Conservation (phyloP, 2,888 invertebrate species). For the Thera obeliscata region DNA sequence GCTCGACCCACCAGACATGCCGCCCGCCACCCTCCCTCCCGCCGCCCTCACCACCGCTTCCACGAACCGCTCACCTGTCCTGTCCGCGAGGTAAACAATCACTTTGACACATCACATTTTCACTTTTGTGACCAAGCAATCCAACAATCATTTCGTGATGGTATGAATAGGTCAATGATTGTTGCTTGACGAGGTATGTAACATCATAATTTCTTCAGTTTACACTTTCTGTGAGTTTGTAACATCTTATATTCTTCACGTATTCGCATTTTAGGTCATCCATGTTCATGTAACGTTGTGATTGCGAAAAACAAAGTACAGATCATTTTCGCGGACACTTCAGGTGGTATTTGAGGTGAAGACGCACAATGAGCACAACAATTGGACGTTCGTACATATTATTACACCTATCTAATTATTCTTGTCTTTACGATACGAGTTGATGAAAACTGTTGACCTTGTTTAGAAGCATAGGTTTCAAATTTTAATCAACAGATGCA, state of each 20-base stretch:
- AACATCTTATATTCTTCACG: conserved; percentile 83
- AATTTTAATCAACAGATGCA: conserved; percentile 85
- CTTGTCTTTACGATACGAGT: conserved; percentile 75
- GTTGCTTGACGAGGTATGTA: conserved; percentile 65
- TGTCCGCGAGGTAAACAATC: conserved; percentile 84
- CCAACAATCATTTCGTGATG: conserved; percentile 68
- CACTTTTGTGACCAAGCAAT: conserved; percentile 79
- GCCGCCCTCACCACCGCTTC: conserved; percentile 80
- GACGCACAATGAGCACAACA: conserved; percentile 63
- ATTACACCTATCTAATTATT: conserved; percentile 76
- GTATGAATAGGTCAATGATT: conserved; percentile 69
- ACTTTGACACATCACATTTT: conserved; percentile 85
- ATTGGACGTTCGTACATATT: conserved; percentile 68
- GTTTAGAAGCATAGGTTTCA: conserved; percentile 85
- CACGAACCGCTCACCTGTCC: conserved; percentile 82
- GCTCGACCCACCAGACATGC: conserved; percentile 81
- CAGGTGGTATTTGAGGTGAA: conserved; percentile 68
- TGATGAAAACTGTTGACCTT: conserved; percentile 85
- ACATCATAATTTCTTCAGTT: conserved; percentile 76
- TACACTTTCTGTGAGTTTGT: conserved; percentile 76
- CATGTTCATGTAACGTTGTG: conserved; percentile 85
- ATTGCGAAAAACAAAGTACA: conserved; percentile 84
- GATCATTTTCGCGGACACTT: conserved; percentile 82
- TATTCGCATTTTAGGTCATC: conserved; percentile 85
- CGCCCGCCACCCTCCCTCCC: conserved; percentile 81